Percentiles rank a stretch among this genome's conserved stretches.
These are phyloP conservation scores for Oryctolagus cuniculus DNA, from an alignment of 2,113 vertebrate genomes.

Conservation along the genomic window mOryCun1.1 NC_091450.1:3510501-3511000, in stretches of 20 bases:
- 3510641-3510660: background rate
- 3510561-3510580: background rate
- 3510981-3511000: background rate
- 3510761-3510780: slow-evolving; percentile 85
- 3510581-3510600: background rate
- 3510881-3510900: no score
- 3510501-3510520: slow-evolving; percentile 88
- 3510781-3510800: no score
- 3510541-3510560: background rate
- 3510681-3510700: slow-evolving; percentile 91
- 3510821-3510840: background rate
- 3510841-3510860: background rate
- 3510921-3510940: background rate
- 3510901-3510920: background rate
- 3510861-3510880: background rate
- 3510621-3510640: background rate
- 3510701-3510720: slow-evolving; percentile 91
- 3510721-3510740: slow-evolving; percentile 91
- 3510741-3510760: slow-evolving; percentile 90
- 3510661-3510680: slow-evolving; percentile 83
- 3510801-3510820: background rate
- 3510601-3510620: background rate
- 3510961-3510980: background rate
- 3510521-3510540: slow-evolving; percentile 91
- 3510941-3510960: background rate